Conservation (phyloP, 2,888 invertebrate genomes). For the Agrenia bidenticulata region DNA sequence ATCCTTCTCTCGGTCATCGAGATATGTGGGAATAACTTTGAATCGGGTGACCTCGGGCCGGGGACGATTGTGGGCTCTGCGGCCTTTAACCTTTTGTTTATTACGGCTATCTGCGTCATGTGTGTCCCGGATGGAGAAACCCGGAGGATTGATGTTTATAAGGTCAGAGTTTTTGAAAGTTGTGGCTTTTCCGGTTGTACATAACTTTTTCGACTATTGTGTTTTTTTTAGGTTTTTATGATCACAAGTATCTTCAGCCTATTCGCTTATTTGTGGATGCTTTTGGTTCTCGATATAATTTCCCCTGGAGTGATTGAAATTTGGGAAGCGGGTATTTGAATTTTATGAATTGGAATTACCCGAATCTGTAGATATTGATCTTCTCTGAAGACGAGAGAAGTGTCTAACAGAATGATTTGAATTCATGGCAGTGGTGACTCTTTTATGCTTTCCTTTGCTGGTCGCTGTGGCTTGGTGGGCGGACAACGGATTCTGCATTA, state of each 20-base stretch:
- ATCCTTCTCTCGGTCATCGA: conserved; percentile 61
- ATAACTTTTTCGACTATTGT: neutral
- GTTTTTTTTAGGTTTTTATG: conserved; percentile 55
- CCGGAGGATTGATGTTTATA: conserved; percentile 57
- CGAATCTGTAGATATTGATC: no score
- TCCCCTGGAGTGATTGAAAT: conserved; percentile 58
- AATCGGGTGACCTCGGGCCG: conserved; percentile 60
- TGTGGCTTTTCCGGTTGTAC: no score
- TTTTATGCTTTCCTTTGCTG: conserved; percentile 61
- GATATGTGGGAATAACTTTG: conserved; percentile 56
- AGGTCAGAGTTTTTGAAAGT: conserved; percentile 53
- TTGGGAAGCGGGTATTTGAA: conserved; percentile 60
- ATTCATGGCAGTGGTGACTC: conserved; percentile 56
- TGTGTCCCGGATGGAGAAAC: conserved; percentile 57
- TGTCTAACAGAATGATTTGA: no score
- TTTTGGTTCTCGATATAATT: conserved; percentile 58
- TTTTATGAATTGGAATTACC: no score
- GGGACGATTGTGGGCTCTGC: conserved; percentile 64
- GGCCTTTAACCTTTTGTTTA: conserved; percentile 62
- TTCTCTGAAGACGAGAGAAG: no score
- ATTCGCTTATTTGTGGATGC: conserved; percentile 64
- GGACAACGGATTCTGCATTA: conserved; percentile 58
- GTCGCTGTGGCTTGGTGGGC: conserved; percentile 61
- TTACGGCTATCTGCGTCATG: conserved; percentile 60
- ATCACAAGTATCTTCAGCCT: conserved; percentile 58